Evolutionary conservation across 2,888 invertebrate genomes (phyloP).

Genomic region (Diaprepes abbreviatus): DNA sequence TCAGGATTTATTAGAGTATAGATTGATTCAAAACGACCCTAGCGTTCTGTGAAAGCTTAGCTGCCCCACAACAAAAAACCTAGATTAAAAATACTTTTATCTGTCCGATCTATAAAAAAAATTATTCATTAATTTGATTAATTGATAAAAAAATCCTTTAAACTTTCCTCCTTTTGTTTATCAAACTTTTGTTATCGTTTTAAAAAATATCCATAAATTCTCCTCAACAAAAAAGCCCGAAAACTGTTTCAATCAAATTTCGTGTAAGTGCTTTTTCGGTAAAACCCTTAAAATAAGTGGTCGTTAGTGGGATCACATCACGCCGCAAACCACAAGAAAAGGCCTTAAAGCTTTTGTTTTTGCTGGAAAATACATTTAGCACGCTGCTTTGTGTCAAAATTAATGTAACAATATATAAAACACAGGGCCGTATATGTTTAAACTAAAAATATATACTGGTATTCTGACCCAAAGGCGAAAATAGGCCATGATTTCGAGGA

Average conservation of each 20-base stretch:
- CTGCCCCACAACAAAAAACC: too few relatives aligned
- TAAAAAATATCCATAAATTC: neutral
- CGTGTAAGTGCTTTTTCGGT: conserved; percentile 8
- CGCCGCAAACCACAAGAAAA: conserved; percentile 10
- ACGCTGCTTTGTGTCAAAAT: conserved; percentile 1
- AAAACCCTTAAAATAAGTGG: conserved; percentile 17
- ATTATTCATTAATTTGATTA: too few relatives aligned
- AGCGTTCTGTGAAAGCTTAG: too few relatives aligned
- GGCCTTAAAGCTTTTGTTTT: conserved; percentile 15
- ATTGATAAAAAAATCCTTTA: too few relatives aligned
- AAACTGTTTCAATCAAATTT: conserved; percentile 17
- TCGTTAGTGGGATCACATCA: conserved; percentile 10
- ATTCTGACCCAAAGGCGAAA: too few relatives aligned
- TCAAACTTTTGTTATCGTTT: neutral
- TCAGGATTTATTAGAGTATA: too few relatives aligned
- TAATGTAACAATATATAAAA: conserved; percentile 1
- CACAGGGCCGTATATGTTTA: neutral
- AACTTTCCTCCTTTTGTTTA: too few relatives aligned
- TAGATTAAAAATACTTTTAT: too few relatives aligned
- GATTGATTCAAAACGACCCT: too few relatives aligned
- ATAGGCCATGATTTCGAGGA: too few relatives aligned
- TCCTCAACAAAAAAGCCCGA: neutral
- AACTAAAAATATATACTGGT: too few relatives aligned
- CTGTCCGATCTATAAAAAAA: too few relatives aligned
- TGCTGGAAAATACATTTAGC: conserved; percentile 11